Evolutionary conservation across 64 coral and sea anemone species (phyloP).

Genomic region (Acropora yongei): DNA sequence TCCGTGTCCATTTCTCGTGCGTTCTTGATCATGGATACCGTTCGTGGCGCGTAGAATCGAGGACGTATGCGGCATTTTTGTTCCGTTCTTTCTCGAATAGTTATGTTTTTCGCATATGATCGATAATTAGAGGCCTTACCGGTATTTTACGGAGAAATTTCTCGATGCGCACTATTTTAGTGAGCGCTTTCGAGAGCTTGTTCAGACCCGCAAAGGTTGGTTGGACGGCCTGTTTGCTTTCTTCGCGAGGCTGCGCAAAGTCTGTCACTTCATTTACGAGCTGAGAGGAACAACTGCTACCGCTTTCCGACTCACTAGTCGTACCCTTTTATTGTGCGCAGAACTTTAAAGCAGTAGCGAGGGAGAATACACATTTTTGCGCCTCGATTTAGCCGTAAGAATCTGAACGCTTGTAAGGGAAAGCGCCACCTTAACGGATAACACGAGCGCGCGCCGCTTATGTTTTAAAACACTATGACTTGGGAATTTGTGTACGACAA

Average conservation of each 20-base stretch:
- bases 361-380: not conserved
- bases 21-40: not conserved
- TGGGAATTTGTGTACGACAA: not conserved
- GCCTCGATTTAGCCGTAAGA: not conserved
- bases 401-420: not conserved
- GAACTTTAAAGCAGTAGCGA: not conserved
- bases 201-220: not conserved
- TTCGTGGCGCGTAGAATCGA: not conserved
- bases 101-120: not conserved
- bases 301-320: not conserved
- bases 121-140: not conserved
- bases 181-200: constrained; percentile 30
- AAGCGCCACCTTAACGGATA: not conserved
- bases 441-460: not conserved
- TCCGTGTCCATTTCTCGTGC: not conserved
- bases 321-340: not conserved
- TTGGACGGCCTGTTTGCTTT: not conserved
- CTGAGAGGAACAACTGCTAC: not conserved
- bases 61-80: not conserved
- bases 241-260: not conserved
- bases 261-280: not conserved
- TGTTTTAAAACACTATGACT: not conserved
- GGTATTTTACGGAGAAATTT: not conserved
- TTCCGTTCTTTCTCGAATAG: not conserved
- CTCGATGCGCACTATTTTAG: constrained; percentile 5